phyloP scores from a whole-genome alignment of 1,140 invertebrate genomes.

The Pollicipes pollicipes region DNA sequence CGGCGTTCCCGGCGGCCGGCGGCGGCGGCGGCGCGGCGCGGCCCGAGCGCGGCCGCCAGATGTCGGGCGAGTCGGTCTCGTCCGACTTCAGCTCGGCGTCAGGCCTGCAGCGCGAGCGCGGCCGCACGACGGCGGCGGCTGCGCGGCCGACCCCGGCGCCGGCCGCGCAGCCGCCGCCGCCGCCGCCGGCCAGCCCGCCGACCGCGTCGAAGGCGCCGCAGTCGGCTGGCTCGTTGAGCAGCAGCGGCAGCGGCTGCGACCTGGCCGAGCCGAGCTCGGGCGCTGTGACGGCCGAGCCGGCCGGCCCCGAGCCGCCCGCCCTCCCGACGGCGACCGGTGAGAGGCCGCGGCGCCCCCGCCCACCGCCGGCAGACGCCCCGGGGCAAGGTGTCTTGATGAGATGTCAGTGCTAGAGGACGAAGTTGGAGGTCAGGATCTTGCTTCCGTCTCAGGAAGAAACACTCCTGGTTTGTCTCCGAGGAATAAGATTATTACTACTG shows the following conservation, averaged over 20 bases:
- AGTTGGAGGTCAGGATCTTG: no score
- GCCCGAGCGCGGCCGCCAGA: not conserved
- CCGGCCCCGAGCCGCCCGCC: not conserved
- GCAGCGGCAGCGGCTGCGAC: conserved; percentile 11
- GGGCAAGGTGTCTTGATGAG: no score
- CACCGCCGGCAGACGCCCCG: no score
- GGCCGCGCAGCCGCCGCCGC: not conserved
- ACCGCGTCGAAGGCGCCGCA: not conserved
- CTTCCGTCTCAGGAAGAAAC: no score
- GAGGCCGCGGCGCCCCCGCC: no score
- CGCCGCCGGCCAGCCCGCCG: not conserved
- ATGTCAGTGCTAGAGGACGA: no score
- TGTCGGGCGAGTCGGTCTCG: not conserved
- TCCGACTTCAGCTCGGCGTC: conserved; percentile 27
- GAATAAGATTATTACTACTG: no score
- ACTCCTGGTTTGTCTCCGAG: no score
- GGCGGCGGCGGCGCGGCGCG: conserved; percentile 10
- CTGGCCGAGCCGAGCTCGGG: conserved; percentile 12
- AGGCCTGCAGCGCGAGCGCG: conserved; percentile 29
- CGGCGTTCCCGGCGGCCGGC: not conserved
- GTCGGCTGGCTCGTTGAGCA: conserved; percentile 13
- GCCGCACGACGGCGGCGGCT: conserved; percentile 19
- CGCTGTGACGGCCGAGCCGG: not conserved
- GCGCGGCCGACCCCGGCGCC: conserved; percentile 3
- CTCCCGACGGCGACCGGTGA: no score